A percentile compares a stretch with the other conserved stretches of the same genome.
These are phyloP conservation scores for Mechanitis mazaeus DNA, from an alignment of 2,888 invertebrate species.

Conservation along the genomic window DNA sequence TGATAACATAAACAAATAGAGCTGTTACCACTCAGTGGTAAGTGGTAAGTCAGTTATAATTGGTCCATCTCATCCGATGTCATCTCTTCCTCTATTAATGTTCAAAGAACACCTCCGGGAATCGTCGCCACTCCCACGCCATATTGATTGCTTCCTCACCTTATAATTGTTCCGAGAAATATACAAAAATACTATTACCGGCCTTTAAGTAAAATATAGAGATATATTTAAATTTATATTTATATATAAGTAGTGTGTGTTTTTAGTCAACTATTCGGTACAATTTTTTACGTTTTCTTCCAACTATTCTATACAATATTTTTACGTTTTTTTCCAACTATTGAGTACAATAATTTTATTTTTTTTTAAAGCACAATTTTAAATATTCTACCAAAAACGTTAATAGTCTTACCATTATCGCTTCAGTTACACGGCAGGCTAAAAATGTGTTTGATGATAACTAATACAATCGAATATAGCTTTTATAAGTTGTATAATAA, in stretches of 20 bases:
- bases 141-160: constrained; percentile 68
- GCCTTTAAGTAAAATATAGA: not conserved
- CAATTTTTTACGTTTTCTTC: no score
- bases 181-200: constrained; percentile 7
- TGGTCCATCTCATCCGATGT: constrained; percentile 37
- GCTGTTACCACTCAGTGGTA: not conserved
- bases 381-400: no score
- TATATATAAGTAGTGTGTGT: no score
- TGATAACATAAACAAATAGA: not conserved
- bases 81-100: constrained; percentile 46
- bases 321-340: no score
- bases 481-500: not conserved
- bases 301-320: no score
- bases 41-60: constrained; percentile 28
- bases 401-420: no score
- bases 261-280: no score
- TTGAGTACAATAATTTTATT: no score
- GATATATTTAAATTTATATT: no score
- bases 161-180: constrained; percentile 52
- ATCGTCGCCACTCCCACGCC: constrained; percentile 55
- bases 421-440: not conserved
- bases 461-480: not conserved
- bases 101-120: constrained; percentile 64
- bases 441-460: not conserved
- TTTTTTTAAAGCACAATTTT: no score